Evolutionary conservation across 1,140 invertebrate species (phyloP), one percentile per base, ranked within the genome.

Genomic region (Eulimnadia texana): DNA sequence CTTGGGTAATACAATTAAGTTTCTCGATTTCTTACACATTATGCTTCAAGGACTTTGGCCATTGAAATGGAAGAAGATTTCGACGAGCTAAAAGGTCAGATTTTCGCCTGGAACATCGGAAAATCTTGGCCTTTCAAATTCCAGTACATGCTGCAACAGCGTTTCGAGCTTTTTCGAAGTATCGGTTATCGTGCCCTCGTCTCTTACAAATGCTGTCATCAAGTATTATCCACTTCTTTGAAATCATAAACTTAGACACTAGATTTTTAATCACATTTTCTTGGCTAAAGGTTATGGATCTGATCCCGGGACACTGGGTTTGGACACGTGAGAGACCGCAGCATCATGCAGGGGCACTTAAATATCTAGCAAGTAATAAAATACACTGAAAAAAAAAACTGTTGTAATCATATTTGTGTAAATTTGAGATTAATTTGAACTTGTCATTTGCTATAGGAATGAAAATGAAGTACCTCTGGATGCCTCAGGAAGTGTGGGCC

Each of bases 21-120:
- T n/a, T n/a, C n/a, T n/a, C n/a, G n/a, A n/a, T 64, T 47, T 33
- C 33, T 63, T 50, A 20, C 24, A 63, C 24, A 42, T 1, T 55
- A 16, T 25, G 20, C 3, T n/a, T 23, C 1, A 42, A 79, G 78
- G 54, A 79, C 77, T 67, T 68, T 81, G 27, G 80, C 79, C 20
- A 77, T 79, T 69, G 77, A 80, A 61, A 78, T 81, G 72, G 79
- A 81, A 67, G 80, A 82, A 67, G 80, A 82, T 67, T 76, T 80
- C 47, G 74, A 78, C 63, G 72, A 78, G 33, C 16, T 42, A 11
- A 78, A 78, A 66, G 73, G 72, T 66, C 76, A 78, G 65, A 73
- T 80, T 56, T 74, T 78, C 65, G 71, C 74, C 3, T 79, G 76
- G 75, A 73, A 73, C 28, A 67, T 77, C 9, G 76, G 71, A 33